These are phyloP conservation scores for Pheucticus melanocephalus DNA, from an alignment of 2,113 vertebrate species.

Conservation along the genomic window DNA sequence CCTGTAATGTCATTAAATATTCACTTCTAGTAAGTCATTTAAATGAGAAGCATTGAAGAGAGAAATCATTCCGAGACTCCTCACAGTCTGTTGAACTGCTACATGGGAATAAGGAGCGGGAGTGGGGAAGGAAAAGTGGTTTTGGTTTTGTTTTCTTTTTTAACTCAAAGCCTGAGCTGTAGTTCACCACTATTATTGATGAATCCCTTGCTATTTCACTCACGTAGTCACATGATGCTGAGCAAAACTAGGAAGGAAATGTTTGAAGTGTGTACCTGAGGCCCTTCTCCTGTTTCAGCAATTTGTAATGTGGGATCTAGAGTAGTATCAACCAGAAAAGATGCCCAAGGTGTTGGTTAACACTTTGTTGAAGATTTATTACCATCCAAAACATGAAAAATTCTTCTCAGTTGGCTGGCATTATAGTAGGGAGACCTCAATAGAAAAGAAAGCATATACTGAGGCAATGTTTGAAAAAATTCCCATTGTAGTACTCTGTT, in stretches of 20 bases:
- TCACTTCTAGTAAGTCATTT: conserved; percentile 9
- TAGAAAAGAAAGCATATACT: neutral
- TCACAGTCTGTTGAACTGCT: neutral
- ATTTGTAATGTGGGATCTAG: neutral
- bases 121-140: neutral
- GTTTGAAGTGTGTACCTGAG: neutral
- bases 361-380: neutral
- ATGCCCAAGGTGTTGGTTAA: neutral
- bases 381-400: neutral
- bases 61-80: conserved; percentile 2
- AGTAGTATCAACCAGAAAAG: neutral
- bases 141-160: neutral
- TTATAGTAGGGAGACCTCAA: neutral
- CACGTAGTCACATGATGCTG: neutral
- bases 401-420: neutral
- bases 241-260: conserved; percentile 24
- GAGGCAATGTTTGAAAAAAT: neutral
- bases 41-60: conserved; percentile 14
- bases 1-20: neutral
- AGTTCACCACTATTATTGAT: neutral
- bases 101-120: neutral
- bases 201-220: neutral
- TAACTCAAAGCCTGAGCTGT: neutral
- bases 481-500: neutral
- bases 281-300: neutral